A percentile compares a stretch with the other conserved stretches of the same genome.
Conservation (phyloP, 2,888 invertebrate genomes). For the Papilio gigon region DNA sequence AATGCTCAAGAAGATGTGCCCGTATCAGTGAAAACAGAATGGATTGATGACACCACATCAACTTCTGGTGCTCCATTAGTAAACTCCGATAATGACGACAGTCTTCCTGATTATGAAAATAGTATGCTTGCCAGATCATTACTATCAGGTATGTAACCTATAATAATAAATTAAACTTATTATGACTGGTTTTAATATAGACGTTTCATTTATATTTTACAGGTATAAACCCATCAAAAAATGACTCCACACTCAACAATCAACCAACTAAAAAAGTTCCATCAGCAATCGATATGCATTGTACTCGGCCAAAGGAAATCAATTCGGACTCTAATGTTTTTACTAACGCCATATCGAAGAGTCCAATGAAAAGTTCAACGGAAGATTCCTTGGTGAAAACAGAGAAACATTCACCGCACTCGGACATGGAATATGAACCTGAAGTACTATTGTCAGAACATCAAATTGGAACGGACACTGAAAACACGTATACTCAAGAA, state of each 20-base stretch:
- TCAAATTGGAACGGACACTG: constrained; percentile 69
- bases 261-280: constrained; percentile 65
- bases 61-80: constrained; percentile 57
- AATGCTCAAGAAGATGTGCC: constrained; percentile 66
- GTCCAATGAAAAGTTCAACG: constrained; percentile 62
- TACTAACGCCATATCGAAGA: constrained; percentile 61
- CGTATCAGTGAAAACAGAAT: constrained; percentile 71
- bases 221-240: constrained; percentile 79
- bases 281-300: constrained; percentile 62
- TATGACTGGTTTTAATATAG: neutral
- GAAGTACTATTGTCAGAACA: constrained; percentile 77
- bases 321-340: constrained; percentile 60
- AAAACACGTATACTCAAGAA: constrained; percentile 64
- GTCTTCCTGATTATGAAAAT: constrained; percentile 79
- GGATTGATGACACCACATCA: constrained; percentile 65
- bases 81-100: constrained; percentile 74
- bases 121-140: constrained; percentile 81
- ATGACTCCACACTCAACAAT: constrained; percentile 65
- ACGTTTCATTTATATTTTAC: constrained; percentile 45
- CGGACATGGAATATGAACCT: constrained; percentile 76
- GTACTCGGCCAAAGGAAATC: constrained; percentile 64
- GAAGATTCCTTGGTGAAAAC: constrained; percentile 71
- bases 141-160: constrained; percentile 71
- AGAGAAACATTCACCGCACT: constrained; percentile 75
- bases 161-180: neutral